Percentiles rank a stretch among this genome's conserved stretches.
These are phyloP conservation scores for Botia almorhae DNA, from an alignment of 2,797 vertebrate species.

Conservation along the genomic window DNA sequence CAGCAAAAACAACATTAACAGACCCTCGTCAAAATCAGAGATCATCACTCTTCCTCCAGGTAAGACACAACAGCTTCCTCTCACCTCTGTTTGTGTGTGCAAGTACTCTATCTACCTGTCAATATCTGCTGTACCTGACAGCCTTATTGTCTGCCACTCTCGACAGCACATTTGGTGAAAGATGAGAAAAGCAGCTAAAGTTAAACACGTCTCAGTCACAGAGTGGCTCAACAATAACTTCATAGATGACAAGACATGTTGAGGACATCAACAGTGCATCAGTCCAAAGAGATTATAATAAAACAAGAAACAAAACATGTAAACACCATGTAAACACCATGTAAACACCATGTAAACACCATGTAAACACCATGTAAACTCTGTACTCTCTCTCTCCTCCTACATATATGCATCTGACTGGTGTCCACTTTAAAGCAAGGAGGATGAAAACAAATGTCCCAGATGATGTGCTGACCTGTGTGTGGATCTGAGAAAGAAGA, in stretches of 20 bases:
- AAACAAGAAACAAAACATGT: not conserved
- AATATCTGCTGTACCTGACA: constrained; percentile 56
- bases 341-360: too few species aligned
- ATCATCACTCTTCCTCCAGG: not conserved
- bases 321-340: not conserved
- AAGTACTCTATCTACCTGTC: constrained; percentile 57
- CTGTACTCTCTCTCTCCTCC: not conserved
- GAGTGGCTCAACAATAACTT: not conserved
- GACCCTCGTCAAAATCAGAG: not conserved
- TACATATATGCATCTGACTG: not conserved
- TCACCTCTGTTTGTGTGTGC: constrained; percentile 29
- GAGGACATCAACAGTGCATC: not conserved
- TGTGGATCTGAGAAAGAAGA: not conserved
- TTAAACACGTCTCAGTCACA: not conserved
- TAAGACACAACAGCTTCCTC: constrained; percentile 1
- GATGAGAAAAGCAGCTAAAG: constrained; percentile 33
- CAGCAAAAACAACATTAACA: too few species aligned
- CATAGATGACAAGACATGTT: not conserved
- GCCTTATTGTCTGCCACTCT: constrained; percentile 57
- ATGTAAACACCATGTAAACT: not conserved
- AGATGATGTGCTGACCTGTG: too few species aligned
- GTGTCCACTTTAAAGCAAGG: not conserved
- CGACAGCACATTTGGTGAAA: constrained; percentile 56
- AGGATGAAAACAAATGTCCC: not conserved
- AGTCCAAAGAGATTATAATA: not conserved